A percentile compares a stretch with the other conserved stretches of the same genome.
These are phyloP conservation scores for Yoshiicerus persimilis DNA, from an alignment of 1,140 invertebrate genomes.

Conservation along the genomic window DNA sequence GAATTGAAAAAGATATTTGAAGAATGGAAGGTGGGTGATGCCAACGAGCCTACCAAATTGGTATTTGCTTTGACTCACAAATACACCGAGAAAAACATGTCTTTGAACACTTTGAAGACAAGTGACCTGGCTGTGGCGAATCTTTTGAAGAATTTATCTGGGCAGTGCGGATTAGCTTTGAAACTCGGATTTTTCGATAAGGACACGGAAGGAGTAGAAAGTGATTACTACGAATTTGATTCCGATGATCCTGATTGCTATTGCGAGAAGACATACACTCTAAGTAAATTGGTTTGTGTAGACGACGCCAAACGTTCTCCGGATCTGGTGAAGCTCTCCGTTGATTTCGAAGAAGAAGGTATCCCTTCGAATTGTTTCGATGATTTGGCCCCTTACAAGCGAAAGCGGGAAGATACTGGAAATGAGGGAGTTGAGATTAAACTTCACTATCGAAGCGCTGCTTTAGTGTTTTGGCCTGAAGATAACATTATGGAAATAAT, in stretches of 20 bases:
- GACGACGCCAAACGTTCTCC: not conserved
- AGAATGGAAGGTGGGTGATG: not conserved
- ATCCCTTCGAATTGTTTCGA: not conserved
- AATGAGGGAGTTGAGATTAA: not conserved
- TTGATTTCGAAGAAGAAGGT: not conserved
- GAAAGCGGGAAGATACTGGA: not conserved
- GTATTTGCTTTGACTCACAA: not conserved
- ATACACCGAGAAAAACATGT: not conserved
- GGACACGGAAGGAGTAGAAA: not conserved
- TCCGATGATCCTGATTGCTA: not conserved
- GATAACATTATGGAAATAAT: not conserved
- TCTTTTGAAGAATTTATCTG: not conserved
- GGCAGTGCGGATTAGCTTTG: not conserved
- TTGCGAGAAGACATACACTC: not conserved
- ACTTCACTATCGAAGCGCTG: not conserved
- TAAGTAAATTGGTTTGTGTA: not conserved
- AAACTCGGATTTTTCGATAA: not conserved
- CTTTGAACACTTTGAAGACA: not conserved
- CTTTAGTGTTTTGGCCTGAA: not conserved
- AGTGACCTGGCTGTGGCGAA: not conserved
- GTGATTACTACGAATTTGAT: not conserved
- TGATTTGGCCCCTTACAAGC: not conserved
- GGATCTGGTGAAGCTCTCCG: not conserved
- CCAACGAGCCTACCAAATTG: not conserved
- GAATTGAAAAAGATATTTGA: not conserved